Conservation (phyloP, 2,888 invertebrate genomes). For the Ophion obscuratus region DNA sequence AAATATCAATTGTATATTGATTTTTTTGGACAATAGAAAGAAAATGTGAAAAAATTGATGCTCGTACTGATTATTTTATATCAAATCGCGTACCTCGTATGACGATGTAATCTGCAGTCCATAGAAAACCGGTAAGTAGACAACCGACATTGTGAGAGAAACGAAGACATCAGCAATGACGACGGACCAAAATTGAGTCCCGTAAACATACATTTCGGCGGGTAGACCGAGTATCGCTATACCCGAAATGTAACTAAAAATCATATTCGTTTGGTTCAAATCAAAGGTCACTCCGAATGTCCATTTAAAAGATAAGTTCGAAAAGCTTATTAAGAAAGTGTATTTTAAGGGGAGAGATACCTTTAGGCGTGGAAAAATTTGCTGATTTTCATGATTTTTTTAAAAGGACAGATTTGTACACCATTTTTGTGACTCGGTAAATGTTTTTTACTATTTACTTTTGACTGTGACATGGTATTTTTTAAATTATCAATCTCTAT, state of each 20-base stretch:
- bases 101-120: conserved; percentile 90
- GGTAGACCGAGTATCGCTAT: conserved; percentile 90
- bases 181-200: conserved; percentile 89
- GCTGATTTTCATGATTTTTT: too few species aligned
- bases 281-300: neutral
- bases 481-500: too few species aligned
- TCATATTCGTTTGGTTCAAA: neutral
- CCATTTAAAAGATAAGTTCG: neutral
- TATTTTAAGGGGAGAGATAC: neutral
- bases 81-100: conserved; percentile 87
- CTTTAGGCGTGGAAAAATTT: too few species aligned
- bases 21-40: neutral
- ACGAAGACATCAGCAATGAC: conserved; percentile 88
- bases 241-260: conserved; percentile 89
- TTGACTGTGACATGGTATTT: too few species aligned
- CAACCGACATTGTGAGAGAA: conserved; percentile 87
- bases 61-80: neutral
- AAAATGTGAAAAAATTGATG: neutral
- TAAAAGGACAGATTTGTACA: too few species aligned
- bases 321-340: neutral
- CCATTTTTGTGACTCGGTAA: too few species aligned
- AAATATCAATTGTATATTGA: too few species aligned
- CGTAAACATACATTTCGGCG: conserved; percentile 91
- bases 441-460: too few species aligned
- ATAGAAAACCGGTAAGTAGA: conserved; percentile 91